Evolutionary conservation across 2,888 invertebrate species (phyloP), one percentile per base, ranked within the genome.

Genomic region (Nomada flava): DNA sequence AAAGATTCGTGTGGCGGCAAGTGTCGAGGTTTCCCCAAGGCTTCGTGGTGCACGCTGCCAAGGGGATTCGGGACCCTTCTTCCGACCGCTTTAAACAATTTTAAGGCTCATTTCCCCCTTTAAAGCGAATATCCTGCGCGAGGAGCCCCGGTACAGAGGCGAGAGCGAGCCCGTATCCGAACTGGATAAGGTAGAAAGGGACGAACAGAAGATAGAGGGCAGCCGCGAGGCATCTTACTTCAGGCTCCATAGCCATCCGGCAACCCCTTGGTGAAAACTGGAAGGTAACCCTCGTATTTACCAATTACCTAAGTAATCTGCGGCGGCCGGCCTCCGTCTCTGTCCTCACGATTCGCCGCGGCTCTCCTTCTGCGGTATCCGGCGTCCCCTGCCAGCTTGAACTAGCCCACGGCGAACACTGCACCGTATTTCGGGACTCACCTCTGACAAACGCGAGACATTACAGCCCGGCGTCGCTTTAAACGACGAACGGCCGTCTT

Each of bases 281-380:
- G 79, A 89, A 91, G 90, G 90, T 91, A 91, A 91, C 91, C 92
- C 93, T 92, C 92, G 92, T 93, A 93, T 93, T 93, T 93, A 93
- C 93, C 93, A 93, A 93, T 93, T 93, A 93, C 93, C 90, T 93
- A 93, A 93, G 93, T 93, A 93, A 93, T 93, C 93, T 92, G 92
- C 90, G 92, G 92, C 89, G 89, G 89, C 89, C 89, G 86, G 91
- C 87, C 90, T 89, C 82, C 88, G 89, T 90, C 90, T 89, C 90
- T 90, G 91, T 91, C 91, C 91, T 92, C 89, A 89, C 89, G 90
- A 86, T 86, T 89, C 85, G 82, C 86, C 86, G 80, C 84, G 78
- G 82, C 65, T 78, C 88, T 89, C 79, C 87, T 89, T 88, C 84
- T 85, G 77, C 84, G 79, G 84, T 77, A 69, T 75, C 73, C 72